Percentiles rank a stretch among this genome's conserved stretches.
Conservation (phyloP, 1,140 invertebrate genomes). For the Papilio polyxenes region DNA sequence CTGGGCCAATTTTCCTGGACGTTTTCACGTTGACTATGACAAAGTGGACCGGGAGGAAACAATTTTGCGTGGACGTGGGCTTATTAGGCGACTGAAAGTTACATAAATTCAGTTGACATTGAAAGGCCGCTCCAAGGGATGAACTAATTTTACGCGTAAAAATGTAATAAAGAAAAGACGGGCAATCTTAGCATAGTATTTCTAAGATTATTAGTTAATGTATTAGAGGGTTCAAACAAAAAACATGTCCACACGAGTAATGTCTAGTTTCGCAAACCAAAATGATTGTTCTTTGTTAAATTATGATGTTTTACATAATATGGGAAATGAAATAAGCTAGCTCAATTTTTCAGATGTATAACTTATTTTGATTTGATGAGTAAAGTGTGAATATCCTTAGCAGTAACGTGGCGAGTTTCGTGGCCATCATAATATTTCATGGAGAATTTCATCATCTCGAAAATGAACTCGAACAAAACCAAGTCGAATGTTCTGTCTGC, state of each 20-base stretch:
- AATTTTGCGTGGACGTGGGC: constrained; percentile 52
- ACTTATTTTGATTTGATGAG: neutral
- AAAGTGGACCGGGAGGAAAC: constrained; percentile 52
- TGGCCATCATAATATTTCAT: neutral
- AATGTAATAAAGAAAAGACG: neutral
- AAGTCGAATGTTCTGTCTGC: constrained; percentile 36
- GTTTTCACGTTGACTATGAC: constrained; percentile 72
- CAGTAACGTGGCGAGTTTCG: neutral
- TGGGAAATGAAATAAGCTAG: neutral
- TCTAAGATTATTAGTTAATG: neutral
- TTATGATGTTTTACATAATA: neutral
- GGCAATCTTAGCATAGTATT: neutral
- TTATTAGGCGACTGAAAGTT: constrained; percentile 47
- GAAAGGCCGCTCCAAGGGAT: constrained; percentile 27
- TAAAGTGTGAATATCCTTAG: neutral
- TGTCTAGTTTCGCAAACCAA: neutral
- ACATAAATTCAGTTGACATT: constrained; percentile 43
- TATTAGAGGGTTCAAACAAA: neutral
- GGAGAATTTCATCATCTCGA: constrained; percentile 27
- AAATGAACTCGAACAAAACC: constrained; percentile 35
- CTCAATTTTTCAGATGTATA: neutral
- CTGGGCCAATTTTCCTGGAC: constrained; percentile 70
- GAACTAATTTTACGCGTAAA: constrained; percentile 32
- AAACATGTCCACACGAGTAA: neutral
- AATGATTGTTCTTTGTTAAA: too few species aligned